These are phyloP conservation scores for Polydrusus cervinus DNA, from an alignment of 2,888 invertebrate genomes.

Conservation along the genomic window DNA sequence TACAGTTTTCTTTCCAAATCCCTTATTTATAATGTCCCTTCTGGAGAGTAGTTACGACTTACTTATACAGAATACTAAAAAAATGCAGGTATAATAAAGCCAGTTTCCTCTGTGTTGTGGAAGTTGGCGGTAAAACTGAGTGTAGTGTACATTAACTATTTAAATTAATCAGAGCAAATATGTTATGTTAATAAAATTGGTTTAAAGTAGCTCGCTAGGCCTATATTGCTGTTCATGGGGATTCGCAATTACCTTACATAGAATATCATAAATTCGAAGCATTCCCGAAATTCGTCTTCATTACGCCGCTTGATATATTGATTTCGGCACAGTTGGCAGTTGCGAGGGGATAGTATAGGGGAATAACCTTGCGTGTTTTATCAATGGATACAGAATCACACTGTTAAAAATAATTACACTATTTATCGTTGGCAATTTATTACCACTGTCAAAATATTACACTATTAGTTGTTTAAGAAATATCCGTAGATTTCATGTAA, in stretches of 20 bases:
- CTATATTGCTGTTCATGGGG: conserved; percentile 11
- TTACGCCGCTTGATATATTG: conserved; percentile 50
- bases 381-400: conserved; percentile 29
- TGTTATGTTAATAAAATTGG: conserved; percentile 8
- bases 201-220: conserved; percentile 10
- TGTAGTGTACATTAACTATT: conserved; percentile 8
- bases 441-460: no score
- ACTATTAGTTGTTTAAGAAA: no score
- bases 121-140: no score
- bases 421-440: no score
- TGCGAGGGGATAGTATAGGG: conserved; percentile 29
- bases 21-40: no score
- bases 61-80: no score
- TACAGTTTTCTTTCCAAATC: no score
- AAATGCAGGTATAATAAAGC: no score
- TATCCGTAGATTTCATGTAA: no score
- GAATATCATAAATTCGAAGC: conserved; percentile 46
- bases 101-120: no score
- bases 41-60: no score
- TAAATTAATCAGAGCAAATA: conserved; percentile 7
- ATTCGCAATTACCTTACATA: conserved; percentile 15
- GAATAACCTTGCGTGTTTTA: conserved; percentile 36
- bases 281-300: conserved; percentile 43
- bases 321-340: conserved; percentile 45
- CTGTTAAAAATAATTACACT: no score